These are phyloP conservation scores for Bergia puertoricense DNA, from an alignment of 92 coral and sea anemone genomes.

Conservation along the genomic window DNA sequence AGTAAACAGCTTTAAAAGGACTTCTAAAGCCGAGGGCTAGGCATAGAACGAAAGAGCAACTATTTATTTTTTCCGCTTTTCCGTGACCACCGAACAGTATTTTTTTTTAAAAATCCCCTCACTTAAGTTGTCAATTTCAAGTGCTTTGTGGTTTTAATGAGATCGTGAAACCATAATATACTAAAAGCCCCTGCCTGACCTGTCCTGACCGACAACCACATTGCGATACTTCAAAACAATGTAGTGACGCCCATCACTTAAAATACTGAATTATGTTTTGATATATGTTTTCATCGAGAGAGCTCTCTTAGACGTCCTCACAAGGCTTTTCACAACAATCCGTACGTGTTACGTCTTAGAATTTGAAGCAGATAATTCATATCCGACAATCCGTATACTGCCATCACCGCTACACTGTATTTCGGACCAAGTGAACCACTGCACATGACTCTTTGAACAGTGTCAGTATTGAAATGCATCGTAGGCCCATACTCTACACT, in stretches of 20 bases:
- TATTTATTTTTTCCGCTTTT: no score
- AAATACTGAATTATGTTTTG: background rate
- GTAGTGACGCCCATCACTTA: background rate
- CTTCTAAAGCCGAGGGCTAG: no score
- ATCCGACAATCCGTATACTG: no score
- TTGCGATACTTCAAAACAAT: background rate
- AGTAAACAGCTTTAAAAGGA: background rate
- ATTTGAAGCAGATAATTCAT: no score
- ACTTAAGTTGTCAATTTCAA: background rate
- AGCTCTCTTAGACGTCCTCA: background rate
- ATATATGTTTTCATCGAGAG: background rate
- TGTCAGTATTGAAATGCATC: no score
- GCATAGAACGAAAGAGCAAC: background rate
- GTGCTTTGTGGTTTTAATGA: no score
- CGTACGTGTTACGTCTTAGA: background rate
- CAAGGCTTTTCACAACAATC: background rate
- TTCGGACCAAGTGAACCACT: no score
- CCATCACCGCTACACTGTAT: no score
- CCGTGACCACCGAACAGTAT: background rate
- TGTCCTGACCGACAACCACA: background rate
- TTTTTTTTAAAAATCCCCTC: background rate
- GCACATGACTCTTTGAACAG: no score
- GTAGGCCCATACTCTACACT: no score
- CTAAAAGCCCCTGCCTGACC: background rate
- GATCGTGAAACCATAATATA: background rate